These are phyloP conservation scores for Seriola rivoliana DNA, from an alignment of 2,113 vertebrate genomes.

Conservation along the genomic window DNA sequence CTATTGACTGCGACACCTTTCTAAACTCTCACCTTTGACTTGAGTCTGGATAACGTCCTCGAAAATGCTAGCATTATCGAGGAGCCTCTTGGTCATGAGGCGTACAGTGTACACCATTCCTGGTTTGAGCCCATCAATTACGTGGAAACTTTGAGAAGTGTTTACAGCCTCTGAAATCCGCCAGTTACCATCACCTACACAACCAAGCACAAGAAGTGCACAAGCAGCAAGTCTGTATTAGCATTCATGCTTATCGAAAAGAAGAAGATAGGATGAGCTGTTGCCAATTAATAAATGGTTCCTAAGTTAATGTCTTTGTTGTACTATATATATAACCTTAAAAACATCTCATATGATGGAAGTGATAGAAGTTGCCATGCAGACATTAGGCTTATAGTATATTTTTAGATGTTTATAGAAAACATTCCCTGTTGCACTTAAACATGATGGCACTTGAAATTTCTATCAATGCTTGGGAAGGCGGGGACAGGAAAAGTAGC, in stretches of 20 bases:
- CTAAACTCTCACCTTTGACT: slow-evolving; percentile 90
- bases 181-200: slow-evolving; percentile 91
- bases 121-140: slow-evolving; percentile 90
- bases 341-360: slow-evolving; percentile 14
- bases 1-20: slow-evolving; percentile 31
- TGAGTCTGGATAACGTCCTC: slow-evolving; percentile 95
- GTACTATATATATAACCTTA: slow-evolving; percentile 20
- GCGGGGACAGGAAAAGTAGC: slow-evolving; percentile 67
- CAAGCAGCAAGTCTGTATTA: slow-evolving; percentile 76
- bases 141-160: slow-evolving; percentile 89
- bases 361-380: slow-evolving; percentile 13
- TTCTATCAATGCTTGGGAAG: slow-evolving; percentile 40
- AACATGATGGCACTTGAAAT: slow-evolving; percentile 46
- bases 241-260: slow-evolving; percentile 26
- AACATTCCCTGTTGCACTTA: slow-evolving; percentile 38
- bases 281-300: neutral
- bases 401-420: slow-evolving; percentile 53
- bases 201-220: slow-evolving; percentile 84
- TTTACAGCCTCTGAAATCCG: slow-evolving; percentile 90
- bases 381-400: slow-evolving; percentile 18
- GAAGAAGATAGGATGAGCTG: slow-evolving; percentile 8
- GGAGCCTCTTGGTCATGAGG: slow-evolving; percentile 91
- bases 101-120: slow-evolving; percentile 90
- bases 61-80: slow-evolving; percentile 95
- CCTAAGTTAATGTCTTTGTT: slow-evolving; percentile 4